These are phyloP conservation scores for Philopotamus ludificatus DNA, from an alignment of 1,140 invertebrate genomes.

Conservation along the genomic window DNA sequence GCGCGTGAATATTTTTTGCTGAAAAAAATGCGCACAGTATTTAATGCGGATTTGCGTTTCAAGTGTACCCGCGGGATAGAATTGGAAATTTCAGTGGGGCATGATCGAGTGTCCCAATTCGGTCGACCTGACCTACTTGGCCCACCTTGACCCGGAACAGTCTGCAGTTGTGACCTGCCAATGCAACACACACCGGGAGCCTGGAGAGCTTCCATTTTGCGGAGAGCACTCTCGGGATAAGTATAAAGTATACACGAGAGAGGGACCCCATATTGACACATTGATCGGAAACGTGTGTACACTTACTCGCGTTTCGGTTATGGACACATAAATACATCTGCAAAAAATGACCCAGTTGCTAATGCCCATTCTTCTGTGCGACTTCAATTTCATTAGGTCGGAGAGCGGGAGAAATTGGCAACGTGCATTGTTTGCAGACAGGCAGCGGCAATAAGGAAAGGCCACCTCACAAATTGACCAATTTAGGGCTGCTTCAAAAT, in stretches of 20 bases:
- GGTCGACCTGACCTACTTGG: constrained; percentile 18
- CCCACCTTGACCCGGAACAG: constrained; percentile 13
- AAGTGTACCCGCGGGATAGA: not conserved
- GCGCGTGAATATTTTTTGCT: not conserved
- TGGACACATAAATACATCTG: too few relatives aligned
- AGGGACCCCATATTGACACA: too few relatives aligned
- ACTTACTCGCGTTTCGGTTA: too few relatives aligned
- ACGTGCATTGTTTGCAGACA: not conserved
- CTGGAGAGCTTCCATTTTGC: too few relatives aligned
- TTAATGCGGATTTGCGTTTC: not conserved
- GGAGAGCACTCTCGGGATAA: too few relatives aligned
- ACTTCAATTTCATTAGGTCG: not conserved
- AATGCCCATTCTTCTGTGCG: not conserved
- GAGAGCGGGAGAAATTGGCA: not conserved
- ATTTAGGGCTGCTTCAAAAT: not conserved
- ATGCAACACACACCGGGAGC: constrained; percentile 6
- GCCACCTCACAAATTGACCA: not conserved
- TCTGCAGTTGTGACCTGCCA: constrained; percentile 10
- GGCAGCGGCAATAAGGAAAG: not conserved
- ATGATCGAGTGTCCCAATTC: constrained; percentile 17
- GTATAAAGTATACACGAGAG: too few relatives aligned
- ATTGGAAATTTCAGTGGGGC: not conserved
- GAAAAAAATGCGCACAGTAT: not conserved
- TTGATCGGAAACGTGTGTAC: too few relatives aligned
- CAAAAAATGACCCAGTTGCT: too few relatives aligned